These are phyloP conservation scores for Myiotriccus ornatus DNA, from an alignment of 2,797 vertebrate species.

Conservation along the genomic window DNA sequence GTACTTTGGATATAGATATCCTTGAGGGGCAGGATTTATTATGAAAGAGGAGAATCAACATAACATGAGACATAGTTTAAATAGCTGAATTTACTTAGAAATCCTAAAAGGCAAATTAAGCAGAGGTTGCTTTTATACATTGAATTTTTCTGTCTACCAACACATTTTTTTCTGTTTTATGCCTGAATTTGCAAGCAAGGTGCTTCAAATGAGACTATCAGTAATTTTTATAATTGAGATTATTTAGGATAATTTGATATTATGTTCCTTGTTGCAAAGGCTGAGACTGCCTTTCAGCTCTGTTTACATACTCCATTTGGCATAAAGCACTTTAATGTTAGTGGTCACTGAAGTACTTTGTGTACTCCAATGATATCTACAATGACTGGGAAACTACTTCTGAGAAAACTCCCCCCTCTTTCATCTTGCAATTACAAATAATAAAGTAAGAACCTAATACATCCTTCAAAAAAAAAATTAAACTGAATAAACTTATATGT, in stretches of 20 bases:
- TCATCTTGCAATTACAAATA: not conserved
- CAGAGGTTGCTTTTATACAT: slow-evolving; percentile 39
- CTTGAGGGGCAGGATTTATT: slow-evolving; percentile 81
- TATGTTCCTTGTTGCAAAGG: not conserved
- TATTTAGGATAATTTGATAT: not conserved
- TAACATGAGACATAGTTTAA: slow-evolving; percentile 76
- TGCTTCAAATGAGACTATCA: not conserved
- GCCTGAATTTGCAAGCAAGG: not conserved
- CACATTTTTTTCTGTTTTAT: not conserved
- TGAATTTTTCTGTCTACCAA: slow-evolving; percentile 28
- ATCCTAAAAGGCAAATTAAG: slow-evolving; percentile 65
- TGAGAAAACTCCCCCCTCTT: not conserved
- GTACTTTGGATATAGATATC: slow-evolving; percentile 78
- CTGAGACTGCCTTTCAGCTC: not conserved
- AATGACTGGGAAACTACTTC: not conserved
- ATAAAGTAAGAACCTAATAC: slow-evolving; percentile 20
- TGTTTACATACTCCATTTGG: not conserved
- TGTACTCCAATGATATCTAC: not conserved
- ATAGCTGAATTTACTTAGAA: slow-evolving; percentile 70
- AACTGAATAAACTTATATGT: slow-evolving; percentile 6
- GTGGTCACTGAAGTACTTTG: not conserved
- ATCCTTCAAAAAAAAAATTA: slow-evolving; percentile 34
- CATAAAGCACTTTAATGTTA: not conserved
- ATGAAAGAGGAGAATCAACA: slow-evolving; percentile 78
- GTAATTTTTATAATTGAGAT: not conserved